Percentiles rank a stretch among this genome's conserved stretches.
Conservation (phyloP, 2,888 invertebrate species). For the Euplexia lucipara region DNA sequence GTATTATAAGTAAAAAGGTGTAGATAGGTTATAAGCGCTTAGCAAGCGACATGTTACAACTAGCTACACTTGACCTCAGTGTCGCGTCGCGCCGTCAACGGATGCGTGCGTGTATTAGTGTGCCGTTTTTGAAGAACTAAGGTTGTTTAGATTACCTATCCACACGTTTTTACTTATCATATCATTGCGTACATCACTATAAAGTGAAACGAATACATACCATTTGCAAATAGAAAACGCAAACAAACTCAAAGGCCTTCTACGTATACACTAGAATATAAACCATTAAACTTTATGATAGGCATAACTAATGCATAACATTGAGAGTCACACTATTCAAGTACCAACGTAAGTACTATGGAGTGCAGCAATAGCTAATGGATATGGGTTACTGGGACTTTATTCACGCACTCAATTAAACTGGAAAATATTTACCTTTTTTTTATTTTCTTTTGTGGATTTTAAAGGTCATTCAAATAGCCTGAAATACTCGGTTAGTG, state of each 20-base stretch:
- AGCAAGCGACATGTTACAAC: too few relatives aligned
- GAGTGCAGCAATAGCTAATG: conserved; percentile 41
- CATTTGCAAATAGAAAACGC: conserved; percentile 6
- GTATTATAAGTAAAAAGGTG: too few relatives aligned
- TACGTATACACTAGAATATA: conserved; percentile 19
- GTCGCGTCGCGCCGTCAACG: too few relatives aligned
- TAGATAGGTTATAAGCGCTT: too few relatives aligned
- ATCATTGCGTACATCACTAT: not conserved
- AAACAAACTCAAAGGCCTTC: conserved; percentile 7
- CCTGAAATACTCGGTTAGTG: conserved; percentile 17
- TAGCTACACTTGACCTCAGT: too few relatives aligned
- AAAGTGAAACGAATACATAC: not conserved
- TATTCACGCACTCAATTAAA: conserved; percentile 38
- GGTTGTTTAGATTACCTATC: too few relatives aligned
- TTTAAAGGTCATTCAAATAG: conserved; percentile 14
- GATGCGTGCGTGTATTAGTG: too few relatives aligned
- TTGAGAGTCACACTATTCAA: conserved; percentile 33
- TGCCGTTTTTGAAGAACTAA: too few relatives aligned
- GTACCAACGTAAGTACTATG: conserved; percentile 28
- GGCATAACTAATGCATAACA: conserved; percentile 55
- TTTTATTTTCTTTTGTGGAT: conserved; percentile 39
- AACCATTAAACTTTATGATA: conserved; percentile 59
- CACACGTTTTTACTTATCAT: too few relatives aligned
- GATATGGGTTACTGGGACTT: conserved; percentile 57
- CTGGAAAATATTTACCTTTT: conserved; percentile 16